Base-by-base conservation (phyloP, 2,888 invertebrate species). In the Plebejus anna region DNA sequence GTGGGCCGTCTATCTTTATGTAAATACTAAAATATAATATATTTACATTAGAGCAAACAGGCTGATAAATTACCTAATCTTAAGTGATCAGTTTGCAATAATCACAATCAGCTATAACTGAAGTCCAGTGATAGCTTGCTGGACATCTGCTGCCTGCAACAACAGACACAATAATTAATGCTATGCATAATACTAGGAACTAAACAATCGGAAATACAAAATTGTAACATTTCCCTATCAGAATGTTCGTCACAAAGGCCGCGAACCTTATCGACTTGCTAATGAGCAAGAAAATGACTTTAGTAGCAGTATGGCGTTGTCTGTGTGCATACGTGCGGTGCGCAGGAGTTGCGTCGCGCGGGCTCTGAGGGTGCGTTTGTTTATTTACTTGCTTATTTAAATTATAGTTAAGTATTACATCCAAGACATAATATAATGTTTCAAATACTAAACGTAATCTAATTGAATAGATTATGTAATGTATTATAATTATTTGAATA, bases 221-320 rank as follows among this genome's bases (percentile, higher is more conserved):
- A 71, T 71, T 32, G 32, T 38, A 71, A 71, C 38, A 47, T n/a
- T 47, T 38, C 22, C 71, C 72, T 72, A 72, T 51, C 51, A 22
- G 4, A 38, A 47, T 28, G 51, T 51, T 51, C 28, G 55, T 55
- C 71, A 51, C 51, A 72, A 51, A 73, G 73, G 73, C 28, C 73
- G 32, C 73, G 73, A 73, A 28, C 73, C 51, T 73, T 73, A 73
- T 51, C 73, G 55, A 73, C 51, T 73, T 73, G 73, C 32, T 73
- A 73, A 73, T 51, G 55, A 51, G 51, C 51, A 42, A 28, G 5
- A 9, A 28, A 32, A 22, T 13, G 22, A 38, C 22, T 55, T 55
- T 28, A 73, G 73, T 73, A 73, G 16, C 51, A 73, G 55, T 22
- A 73, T 73, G 73, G 51, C 73, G 51, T 73, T 73, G 32, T 73